Evolutionary conservation across 1,140 invertebrate genomes (phyloP), one percentile per base, ranked within the genome.

Genomic region (Drosophila triauraria): DNA sequence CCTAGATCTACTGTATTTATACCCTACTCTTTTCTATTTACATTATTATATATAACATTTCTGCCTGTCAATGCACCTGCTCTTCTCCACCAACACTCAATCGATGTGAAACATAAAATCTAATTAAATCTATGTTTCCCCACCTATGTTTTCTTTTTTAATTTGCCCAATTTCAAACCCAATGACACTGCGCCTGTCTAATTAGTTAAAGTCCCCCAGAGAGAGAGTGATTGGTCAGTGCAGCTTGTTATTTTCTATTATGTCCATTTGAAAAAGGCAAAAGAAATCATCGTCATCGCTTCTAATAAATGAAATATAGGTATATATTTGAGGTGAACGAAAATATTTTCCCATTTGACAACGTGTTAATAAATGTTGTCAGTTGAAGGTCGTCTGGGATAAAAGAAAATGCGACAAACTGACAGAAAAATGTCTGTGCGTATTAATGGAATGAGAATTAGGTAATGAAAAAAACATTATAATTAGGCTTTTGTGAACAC

Each of bases 341-440:
- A 76, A 76, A 75, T 42, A 62, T 75, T 67, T 58, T 50, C 38
- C 47, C 17, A 12, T 67, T 69, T 69, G 74, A 70, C 74, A 70
- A 62, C 38, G 27, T 70, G 75, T 69, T 78, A 78, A 78, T 78
- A 76, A 78, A 78, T 70, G 48, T 57, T 78, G 75, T 38, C 64
- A 78, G 30, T 50, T 77, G 63, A 78, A 78, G 75, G 75, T 62
- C 57, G 75, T 61, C 56, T 58, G 46, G 62, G 46, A 40, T 58
- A 53, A 43, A 57, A 58, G 25, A 40, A 38, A 48, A 25, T 15
- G 20, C 20, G 32, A 40, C 7, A 54, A 54, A 44, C 25, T 51
- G 53, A 46, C 42, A 76, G 69, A 48, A 43, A 30, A 42, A 35
- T 53, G 53, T 69, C 43, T 3, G 32, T 50, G 25, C 35, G 4